phyloP scores from a whole-genome alignment of 2,888 invertebrate genomes.

The Chrysomela aeneicollis region DNA sequence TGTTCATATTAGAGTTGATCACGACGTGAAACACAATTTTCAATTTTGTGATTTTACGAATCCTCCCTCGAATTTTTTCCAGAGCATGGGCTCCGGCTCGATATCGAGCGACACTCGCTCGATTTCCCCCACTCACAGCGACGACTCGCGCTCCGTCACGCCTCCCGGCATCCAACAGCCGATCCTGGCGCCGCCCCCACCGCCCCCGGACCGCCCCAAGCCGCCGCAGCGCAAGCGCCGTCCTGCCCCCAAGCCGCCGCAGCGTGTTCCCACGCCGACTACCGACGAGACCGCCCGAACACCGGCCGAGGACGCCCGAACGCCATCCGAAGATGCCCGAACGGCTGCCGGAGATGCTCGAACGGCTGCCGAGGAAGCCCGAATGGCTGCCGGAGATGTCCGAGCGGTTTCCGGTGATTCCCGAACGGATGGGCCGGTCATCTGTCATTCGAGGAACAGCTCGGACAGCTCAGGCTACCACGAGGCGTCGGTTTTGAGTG shows the following conservation, averaged over 20 bases:
- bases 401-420: conserved; percentile 38
- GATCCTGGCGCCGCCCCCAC: conserved; percentile 48
- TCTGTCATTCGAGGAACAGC: conserved; percentile 74
- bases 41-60: neutral
- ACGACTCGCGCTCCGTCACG: conserved; percentile 63
- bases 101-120: conserved; percentile 60
- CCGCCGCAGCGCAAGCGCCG: conserved; percentile 66
- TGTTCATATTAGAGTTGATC: no score
- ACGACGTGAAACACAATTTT: no score
- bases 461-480: conserved; percentile 79
- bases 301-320: conserved; percentile 26
- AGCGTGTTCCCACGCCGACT: no score
- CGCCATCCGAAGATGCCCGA: conserved; percentile 37
- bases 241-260: conserved; percentile 68
- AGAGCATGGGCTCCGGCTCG: conserved; percentile 60
- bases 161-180: conserved; percentile 55
- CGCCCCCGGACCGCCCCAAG: conserved; percentile 60
- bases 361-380: neutral
- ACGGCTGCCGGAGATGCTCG: neutral
- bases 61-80: conserved; percentile 27
- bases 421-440: conserved; percentile 60
- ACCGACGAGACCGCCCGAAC: conserved; percentile 22
- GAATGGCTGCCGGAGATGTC: conserved; percentile 14
- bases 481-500: conserved; percentile 72
- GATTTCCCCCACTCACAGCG: conserved; percentile 69